Conservation (phyloP, 2,888 invertebrate genomes). For the Emmelina monodactyla region DNA sequence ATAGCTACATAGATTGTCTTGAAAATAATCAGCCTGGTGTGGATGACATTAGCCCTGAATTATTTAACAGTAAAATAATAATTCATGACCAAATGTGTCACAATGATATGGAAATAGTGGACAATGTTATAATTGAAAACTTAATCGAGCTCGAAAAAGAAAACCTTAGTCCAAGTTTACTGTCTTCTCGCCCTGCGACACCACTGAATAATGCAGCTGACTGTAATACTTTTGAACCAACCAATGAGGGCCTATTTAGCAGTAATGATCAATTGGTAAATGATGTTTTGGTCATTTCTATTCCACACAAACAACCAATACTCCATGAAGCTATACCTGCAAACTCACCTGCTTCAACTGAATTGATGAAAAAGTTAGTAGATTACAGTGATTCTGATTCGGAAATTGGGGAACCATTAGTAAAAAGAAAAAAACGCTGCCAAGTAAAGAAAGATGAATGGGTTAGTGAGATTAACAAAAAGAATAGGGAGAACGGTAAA, state of each 20-base stretch:
- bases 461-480: slow-evolving; percentile 9
- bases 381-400: slow-evolving; percentile 5
- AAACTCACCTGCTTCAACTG: neutral
- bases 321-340: neutral
- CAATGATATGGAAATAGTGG: too few species aligned
- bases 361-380: neutral
- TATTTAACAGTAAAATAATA: too few species aligned
- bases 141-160: too few species aligned
- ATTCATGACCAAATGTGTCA: too few species aligned
- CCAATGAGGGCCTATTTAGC: neutral
- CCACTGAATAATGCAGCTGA: too few species aligned
- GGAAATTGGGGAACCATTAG: slow-evolving; percentile 6
- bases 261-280: neutral
- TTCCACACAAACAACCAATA: neutral
- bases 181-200: too few species aligned
- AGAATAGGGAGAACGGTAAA: slow-evolving; percentile 11
- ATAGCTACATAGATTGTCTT: too few species aligned
- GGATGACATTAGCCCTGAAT: too few species aligned
- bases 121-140: too few species aligned
- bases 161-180: too few species aligned
- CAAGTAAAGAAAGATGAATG: slow-evolving; percentile 12
- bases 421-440: slow-evolving; percentile 13
- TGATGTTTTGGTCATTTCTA: neutral
- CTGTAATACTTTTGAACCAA: neutral
- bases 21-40: too few species aligned